Percentiles rank a stretch among this genome's conserved stretches.
phyloP scores from a whole-genome alignment of 2,113 vertebrate genomes.

The Scatophagus argus region DNA sequence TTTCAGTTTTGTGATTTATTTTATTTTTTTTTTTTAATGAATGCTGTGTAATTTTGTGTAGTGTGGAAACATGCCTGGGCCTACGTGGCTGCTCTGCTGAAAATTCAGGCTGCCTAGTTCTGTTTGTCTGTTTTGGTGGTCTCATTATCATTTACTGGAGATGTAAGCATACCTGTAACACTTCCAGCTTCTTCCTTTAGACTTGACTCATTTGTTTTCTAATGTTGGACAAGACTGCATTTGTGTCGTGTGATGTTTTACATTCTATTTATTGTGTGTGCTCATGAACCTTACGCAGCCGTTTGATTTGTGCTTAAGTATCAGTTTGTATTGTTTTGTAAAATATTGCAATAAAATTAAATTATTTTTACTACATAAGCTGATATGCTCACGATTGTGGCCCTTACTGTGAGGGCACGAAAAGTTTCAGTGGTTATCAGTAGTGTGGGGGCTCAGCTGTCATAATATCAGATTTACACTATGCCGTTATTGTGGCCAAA shows the following conservation, averaged over 20 bases:
- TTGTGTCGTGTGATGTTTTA: conserved; percentile 64
- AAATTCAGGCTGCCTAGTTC: conserved; percentile 26
- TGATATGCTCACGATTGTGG: neutral
- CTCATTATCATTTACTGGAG: conserved; percentile 21
- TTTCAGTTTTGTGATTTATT: conserved; percentile 18
- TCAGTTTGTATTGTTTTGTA: conserved; percentile 74
- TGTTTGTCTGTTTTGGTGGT: conserved; percentile 6
- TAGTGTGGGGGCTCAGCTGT: too few species aligned
- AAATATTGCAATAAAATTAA: conserved; percentile 70
- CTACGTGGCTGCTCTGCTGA: conserved; percentile 37
- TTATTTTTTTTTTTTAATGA: conserved; percentile 38
- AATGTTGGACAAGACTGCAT: conserved; percentile 41
- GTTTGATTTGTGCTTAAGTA: conserved; percentile 69
- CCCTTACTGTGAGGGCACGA: neutral
- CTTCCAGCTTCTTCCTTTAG: conserved; percentile 28
- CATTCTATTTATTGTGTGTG: conserved; percentile 76
- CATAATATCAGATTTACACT: too few species aligned
- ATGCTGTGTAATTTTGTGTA: conserved; percentile 43
- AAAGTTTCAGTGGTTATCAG: neutral
- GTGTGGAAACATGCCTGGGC: conserved; percentile 39
- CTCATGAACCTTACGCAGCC: conserved; percentile 65
- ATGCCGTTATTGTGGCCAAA: too few species aligned
- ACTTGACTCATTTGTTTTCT: conserved; percentile 46
- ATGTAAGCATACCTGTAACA: conserved; percentile 42
- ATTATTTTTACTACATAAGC: conserved; percentile 64